phyloP scores from a whole-genome alignment of 2,888 invertebrate species.

The Stictocephala bisonia region DNA sequence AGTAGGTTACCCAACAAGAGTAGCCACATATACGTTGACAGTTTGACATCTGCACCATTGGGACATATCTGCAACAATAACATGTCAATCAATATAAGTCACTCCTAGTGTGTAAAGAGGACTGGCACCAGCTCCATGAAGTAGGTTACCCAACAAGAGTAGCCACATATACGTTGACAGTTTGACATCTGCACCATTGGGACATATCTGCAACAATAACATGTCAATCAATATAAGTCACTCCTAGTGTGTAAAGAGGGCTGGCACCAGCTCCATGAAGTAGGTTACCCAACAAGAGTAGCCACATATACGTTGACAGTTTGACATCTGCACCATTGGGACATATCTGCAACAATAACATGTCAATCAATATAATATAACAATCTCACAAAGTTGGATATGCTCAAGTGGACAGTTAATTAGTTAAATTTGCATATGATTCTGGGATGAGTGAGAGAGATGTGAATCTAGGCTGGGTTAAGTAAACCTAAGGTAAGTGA shows the following conservation, averaged over 20 bases:
- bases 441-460: too few relatives aligned
- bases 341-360: too few relatives aligned
- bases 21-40: slow-evolving; percentile 65
- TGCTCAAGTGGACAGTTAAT: too few relatives aligned
- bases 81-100: slow-evolving; percentile 89
- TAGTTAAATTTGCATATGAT: too few relatives aligned
- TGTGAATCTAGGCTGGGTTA: too few relatives aligned
- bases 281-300: slow-evolving; percentile 85
- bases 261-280: slow-evolving; percentile 88
- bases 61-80: too few relatives aligned
- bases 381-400: too few relatives aligned
- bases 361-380: too few relatives aligned
- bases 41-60: not conserved
- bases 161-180: slow-evolving; percentile 65
- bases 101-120: slow-evolving; percentile 91
- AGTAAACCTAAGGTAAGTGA: too few relatives aligned
- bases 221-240: slow-evolving; percentile 90
- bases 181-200: not conserved
- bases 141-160: slow-evolving; percentile 82
- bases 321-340: not conserved
- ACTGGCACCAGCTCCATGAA: slow-evolving; percentile 88
- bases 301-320: slow-evolving; percentile 61
- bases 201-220: too few relatives aligned
- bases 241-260: slow-evolving; percentile 88
- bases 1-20: slow-evolving; percentile 85